Conservation (phyloP, 2,888 invertebrate genomes). For the Aphidius colemani region DNA sequence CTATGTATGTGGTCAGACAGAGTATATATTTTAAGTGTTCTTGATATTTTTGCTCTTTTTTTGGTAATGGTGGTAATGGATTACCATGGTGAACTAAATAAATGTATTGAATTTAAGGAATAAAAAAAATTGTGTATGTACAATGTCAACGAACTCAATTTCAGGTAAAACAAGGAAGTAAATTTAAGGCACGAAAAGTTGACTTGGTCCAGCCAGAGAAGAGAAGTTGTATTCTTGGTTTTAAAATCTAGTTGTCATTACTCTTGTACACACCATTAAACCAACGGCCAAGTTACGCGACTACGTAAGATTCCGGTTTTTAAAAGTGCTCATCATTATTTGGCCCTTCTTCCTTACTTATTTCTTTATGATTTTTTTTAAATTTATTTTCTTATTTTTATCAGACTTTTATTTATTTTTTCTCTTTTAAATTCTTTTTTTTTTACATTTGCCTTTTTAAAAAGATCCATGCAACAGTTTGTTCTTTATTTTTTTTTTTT, state of each 20-base stretch:
- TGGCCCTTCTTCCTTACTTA: constrained; percentile 17
- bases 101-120: neutral
- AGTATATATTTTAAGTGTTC: neutral
- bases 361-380: neutral
- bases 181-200: constrained; percentile 21
- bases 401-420: constrained; percentile 7
- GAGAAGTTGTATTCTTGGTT: neutral
- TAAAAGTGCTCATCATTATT: constrained; percentile 41
- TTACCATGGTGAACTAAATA: neutral
- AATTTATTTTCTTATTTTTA: constrained; percentile 12
- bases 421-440: neutral
- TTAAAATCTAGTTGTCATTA: constrained; percentile 32
- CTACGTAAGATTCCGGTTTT: constrained; percentile 57
- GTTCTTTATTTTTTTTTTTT: too few species aligned
- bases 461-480: too few species aligned
- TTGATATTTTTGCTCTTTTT: neutral
- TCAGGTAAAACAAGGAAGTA: constrained; percentile 31
- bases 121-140: neutral
- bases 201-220: constrained; percentile 30
- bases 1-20: neutral
- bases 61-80: too few species aligned
- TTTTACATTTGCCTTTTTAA: too few species aligned
- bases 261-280: constrained; percentile 29
- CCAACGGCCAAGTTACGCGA: constrained; percentile 49
- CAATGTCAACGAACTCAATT: constrained; percentile 12